Evolutionary conservation across 2,888 invertebrate species (phyloP).

Genomic region (Lycaena phlaeas): DNA sequence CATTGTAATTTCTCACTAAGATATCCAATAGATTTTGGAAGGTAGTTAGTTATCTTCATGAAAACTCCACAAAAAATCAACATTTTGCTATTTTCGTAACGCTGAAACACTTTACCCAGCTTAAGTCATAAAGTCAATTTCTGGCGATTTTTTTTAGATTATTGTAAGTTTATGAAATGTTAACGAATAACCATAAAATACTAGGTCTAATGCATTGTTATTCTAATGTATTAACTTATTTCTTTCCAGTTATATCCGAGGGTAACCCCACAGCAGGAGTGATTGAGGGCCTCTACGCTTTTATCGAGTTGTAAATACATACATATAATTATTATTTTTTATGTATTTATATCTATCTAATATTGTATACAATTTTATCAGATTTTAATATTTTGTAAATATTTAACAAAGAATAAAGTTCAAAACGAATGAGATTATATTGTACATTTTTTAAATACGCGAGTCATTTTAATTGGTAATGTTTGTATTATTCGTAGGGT

Average conservation of each 20-base stretch:
- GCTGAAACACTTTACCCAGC: too few relatives aligned
- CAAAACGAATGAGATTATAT: constrained; percentile 72
- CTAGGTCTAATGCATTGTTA: too few relatives aligned
- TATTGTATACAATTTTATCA: constrained; percentile 70
- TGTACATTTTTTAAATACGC: constrained; percentile 69
- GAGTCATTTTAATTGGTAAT: constrained; percentile 64
- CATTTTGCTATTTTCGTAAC: too few relatives aligned
- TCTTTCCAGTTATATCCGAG: constrained; percentile 75
- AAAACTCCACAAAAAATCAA: too few relatives aligned
- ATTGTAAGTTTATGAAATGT: too few relatives aligned
- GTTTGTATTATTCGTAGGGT: constrained; percentile 63
- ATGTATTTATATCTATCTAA: constrained; percentile 69
- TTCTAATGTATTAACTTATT: too few relatives aligned
- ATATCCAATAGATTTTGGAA: too few relatives aligned
- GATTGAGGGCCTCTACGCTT: constrained; percentile 27
- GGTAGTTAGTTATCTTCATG: too few relatives aligned
- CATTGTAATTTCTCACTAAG: too few relatives aligned
- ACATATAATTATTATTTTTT: constrained; percentile 59
- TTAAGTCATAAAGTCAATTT: too few relatives aligned
- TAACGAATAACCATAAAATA: too few relatives aligned
- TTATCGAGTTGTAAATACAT: constrained; percentile 56
- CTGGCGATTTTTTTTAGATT: too few relatives aligned
- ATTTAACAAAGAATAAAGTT: constrained; percentile 51
- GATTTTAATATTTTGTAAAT: constrained; percentile 71
- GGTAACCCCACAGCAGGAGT: constrained; percentile 73